These are phyloP conservation scores for Microctenopoma lineatum DNA, from an alignment of 2,797 vertebrate species.

Conservation along the genomic window DNA sequence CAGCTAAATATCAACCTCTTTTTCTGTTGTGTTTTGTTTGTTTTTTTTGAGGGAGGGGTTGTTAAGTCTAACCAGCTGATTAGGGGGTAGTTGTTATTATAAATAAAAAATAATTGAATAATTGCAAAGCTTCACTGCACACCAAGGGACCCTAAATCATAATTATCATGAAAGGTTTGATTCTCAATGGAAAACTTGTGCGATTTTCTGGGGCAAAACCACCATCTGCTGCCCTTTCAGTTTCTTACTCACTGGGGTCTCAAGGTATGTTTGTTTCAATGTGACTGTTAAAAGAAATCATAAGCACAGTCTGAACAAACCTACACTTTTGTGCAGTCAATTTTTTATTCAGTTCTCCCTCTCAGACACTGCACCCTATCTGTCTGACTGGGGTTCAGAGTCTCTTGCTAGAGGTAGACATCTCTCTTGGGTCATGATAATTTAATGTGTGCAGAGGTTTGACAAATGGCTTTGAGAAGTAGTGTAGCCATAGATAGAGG, in stretches of 20 bases:
- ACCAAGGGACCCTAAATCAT: slow-evolving; percentile 33
- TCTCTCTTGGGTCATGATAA: slow-evolving; percentile 72
- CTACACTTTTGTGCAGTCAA: slow-evolving; percentile 50
- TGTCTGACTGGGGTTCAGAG: slow-evolving; percentile 46
- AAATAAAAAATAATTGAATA: slow-evolving; percentile 39
- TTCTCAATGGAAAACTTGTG: slow-evolving; percentile 25
- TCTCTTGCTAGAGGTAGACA: slow-evolving; percentile 60
- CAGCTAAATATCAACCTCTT: slow-evolving; percentile 24
- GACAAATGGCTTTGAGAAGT: slow-evolving; percentile 74
- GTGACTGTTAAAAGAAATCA: slow-evolving; percentile 48
- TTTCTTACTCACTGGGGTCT: slow-evolving; percentile 42
- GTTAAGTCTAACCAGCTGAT: slow-evolving; percentile 45
- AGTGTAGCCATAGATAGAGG: slow-evolving; percentile 50
- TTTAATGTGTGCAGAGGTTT: slow-evolving; percentile 75
- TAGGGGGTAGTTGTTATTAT: slow-evolving; percentile 55
- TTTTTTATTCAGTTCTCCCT: slow-evolving; percentile 64
- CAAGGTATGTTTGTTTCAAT: slow-evolving; percentile 16
- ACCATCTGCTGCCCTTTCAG: slow-evolving; percentile 53
- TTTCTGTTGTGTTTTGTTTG: not conserved
- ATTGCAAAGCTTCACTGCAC: slow-evolving; percentile 30
- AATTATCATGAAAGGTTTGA: slow-evolving; percentile 49
- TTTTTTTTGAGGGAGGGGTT: slow-evolving; percentile 1
- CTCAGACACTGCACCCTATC: slow-evolving; percentile 46
- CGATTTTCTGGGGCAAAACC: slow-evolving; percentile 36
- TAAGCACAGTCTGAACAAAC: slow-evolving; percentile 53